A percentile compares a stretch with the other conserved stretches of the same genome.
Conservation (phyloP, 2,888 invertebrate species). For the Spisula solida region DNA sequence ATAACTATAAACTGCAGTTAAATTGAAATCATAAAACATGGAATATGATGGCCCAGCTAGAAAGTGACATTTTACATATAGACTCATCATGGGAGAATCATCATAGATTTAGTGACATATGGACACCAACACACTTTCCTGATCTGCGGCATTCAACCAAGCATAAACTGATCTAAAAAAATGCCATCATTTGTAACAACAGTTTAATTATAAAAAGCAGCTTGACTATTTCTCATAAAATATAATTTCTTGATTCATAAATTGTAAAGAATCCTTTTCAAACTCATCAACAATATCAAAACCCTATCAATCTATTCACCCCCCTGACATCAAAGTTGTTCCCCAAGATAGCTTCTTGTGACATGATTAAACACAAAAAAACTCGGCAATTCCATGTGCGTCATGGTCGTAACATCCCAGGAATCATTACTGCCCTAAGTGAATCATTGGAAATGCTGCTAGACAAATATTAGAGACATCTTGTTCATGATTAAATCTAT, state of each 20-base stretch:
- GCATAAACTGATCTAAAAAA: neutral
- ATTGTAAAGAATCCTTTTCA: neutral
- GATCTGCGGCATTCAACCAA: neutral
- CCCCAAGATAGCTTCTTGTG: neutral
- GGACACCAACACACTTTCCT: neutral
- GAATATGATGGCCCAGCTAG: neutral
- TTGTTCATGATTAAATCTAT: neutral
- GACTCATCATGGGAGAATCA: too few species aligned
- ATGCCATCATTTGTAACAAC: neutral
- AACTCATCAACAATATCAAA: neutral
- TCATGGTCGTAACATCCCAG: neutral
- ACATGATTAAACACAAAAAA: neutral
- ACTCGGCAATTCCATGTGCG: neutral
- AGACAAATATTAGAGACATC: neutral
- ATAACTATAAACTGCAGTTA: neutral
- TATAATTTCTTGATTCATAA: neutral
- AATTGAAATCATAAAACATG: neutral
- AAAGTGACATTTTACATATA: too few species aligned
- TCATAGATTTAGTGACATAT: too few species aligned
- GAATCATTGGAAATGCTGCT: neutral
- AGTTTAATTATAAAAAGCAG: constrained; percentile 5
- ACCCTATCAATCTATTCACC: neutral
- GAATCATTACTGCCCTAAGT: neutral
- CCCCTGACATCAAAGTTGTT: neutral
- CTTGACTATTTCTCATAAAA: neutral